phyloP scores from a whole-genome alignment of 1,140 invertebrate species.

The Bombus soroeensis region DNA sequence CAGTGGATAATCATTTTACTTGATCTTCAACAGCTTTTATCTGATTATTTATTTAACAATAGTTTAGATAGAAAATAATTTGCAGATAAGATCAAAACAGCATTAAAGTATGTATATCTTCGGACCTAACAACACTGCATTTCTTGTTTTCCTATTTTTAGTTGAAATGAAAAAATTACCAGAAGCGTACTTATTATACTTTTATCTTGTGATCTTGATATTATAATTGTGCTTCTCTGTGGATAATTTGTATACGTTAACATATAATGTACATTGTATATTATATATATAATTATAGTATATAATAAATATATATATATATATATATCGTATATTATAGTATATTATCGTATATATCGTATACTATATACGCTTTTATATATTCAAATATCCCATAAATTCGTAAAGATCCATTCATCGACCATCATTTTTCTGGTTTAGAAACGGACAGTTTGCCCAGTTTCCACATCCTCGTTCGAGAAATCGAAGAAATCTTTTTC shows the following conservation, averaged over 20 bases:
- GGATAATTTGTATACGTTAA: too few relatives aligned
- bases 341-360: not conserved
- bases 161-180: too few relatives aligned
- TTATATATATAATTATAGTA: too few relatives aligned
- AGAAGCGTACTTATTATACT: too few relatives aligned
- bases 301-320: too few relatives aligned
- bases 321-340: too few relatives aligned
- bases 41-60: not conserved
- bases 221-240: too few relatives aligned
- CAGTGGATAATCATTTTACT: not conserved
- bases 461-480: not conserved
- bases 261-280: too few relatives aligned
- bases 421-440: not conserved
- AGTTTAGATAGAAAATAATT: not conserved
- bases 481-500: conserved; percentile 11
- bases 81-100: not conserved
- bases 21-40: not conserved
- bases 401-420: not conserved
- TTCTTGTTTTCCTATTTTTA: too few relatives aligned
- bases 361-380: not conserved
- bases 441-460: not conserved
- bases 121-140: too few relatives aligned
- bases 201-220: too few relatives aligned
- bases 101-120: too few relatives aligned
- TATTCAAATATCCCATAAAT: not conserved